Percentiles rank a stretch among this genome's conserved stretches.
Evolutionary conservation across 1,140 invertebrate genomes (phyloP).

Genomic region (Chrysomallon squamiferum): DNA sequence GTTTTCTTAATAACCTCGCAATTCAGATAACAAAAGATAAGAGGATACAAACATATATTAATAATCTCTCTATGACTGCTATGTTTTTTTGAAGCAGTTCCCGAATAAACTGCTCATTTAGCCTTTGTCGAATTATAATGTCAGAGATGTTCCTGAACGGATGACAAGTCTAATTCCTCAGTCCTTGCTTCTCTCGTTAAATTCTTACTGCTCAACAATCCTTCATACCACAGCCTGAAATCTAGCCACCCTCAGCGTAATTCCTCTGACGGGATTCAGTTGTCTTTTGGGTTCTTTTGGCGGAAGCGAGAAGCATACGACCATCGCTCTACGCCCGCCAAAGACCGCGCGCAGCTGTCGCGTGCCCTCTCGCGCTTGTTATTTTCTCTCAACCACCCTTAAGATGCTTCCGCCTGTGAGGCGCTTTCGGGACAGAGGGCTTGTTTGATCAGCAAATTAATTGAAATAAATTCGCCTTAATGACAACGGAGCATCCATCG

Average conservation of each 20-base stretch:
- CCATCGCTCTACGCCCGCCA: background rate
- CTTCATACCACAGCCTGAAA: background rate
- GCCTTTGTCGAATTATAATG: background rate
- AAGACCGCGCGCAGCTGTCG: slow-evolving; percentile 3
- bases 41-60: no score
- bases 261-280: background rate
- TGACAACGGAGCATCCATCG: slow-evolving; percentile 3
- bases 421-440: background rate
- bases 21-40: no score
- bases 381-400: background rate
- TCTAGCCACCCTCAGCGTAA: background rate
- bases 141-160: background rate
- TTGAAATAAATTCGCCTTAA: slow-evolving; percentile 14
- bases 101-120: background rate
- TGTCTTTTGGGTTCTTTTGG: background rate
- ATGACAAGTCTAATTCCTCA: background rate
- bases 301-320: background rate
- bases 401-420: slow-evolving; percentile 9
- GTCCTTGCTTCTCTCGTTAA: background rate
- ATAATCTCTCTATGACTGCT: no score
- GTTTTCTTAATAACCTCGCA: no score
- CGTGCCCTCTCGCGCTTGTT: background rate
- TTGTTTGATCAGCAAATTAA: slow-evolving; percentile 16
- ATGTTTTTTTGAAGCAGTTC: no score
- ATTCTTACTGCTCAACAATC: slow-evolving; percentile 2